phyloP scores from a whole-genome alignment of 2,888 invertebrate species.

The Cactoblastis cactorum region DNA sequence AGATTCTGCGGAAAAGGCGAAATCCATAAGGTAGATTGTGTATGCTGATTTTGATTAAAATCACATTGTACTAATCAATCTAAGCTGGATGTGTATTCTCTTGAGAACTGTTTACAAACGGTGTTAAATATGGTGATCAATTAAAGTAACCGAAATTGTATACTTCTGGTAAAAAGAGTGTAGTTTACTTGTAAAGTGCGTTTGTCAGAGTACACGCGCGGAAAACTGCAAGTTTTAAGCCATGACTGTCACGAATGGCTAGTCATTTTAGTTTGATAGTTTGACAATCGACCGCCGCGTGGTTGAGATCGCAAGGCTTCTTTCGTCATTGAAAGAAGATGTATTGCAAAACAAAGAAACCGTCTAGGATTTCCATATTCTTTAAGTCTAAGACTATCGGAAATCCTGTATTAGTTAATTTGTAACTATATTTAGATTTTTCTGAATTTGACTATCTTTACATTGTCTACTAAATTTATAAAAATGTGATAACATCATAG shows the following conservation, averaged over 20 bases:
- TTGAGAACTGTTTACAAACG: slow-evolving; percentile 17
- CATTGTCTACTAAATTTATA: slow-evolving; percentile 49
- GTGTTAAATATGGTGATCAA: slow-evolving; percentile 8
- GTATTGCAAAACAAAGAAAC: slow-evolving; percentile 49
- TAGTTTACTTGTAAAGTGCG: neutral
- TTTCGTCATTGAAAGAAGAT: slow-evolving; percentile 61
- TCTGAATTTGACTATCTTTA: slow-evolving; percentile 31
- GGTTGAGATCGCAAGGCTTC: slow-evolving; percentile 48
- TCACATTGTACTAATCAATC: slow-evolving; percentile 35
- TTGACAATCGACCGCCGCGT: slow-evolving; percentile 21
- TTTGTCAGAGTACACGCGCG: slow-evolving; percentile 15
- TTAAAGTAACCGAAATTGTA: neutral
- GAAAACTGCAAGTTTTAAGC: slow-evolving; percentile 34
- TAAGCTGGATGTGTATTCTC: slow-evolving; percentile 31
- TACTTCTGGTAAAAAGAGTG: neutral
- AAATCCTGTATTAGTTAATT: slow-evolving; percentile 52
- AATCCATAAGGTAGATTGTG: slow-evolving; percentile 31
- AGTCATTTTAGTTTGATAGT: slow-evolving; percentile 38
- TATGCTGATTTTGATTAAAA: slow-evolving; percentile 32
- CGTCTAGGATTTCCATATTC: slow-evolving; percentile 62
- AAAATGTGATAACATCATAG: slow-evolving; percentile 76
- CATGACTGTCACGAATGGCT: slow-evolving; percentile 46
- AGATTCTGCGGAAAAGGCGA: slow-evolving; percentile 44
- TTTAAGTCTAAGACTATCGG: slow-evolving; percentile 61
- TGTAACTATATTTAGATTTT: slow-evolving; percentile 34